phyloP scores from a whole-genome alignment of 2,888 invertebrate genomes.

The Onthophagus sagittarius region DNA sequence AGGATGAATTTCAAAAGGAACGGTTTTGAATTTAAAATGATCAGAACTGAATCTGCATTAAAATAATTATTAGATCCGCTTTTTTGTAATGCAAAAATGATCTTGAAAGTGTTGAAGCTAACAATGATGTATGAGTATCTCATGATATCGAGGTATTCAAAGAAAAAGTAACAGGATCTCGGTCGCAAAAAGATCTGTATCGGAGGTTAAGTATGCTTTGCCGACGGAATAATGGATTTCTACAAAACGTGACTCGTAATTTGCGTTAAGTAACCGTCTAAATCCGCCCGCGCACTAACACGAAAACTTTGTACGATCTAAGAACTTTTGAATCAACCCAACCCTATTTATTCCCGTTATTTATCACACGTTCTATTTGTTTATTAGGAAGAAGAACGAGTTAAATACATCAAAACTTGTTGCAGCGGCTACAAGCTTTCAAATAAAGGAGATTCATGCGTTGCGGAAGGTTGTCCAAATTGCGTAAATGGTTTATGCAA shows the following conservation, averaged over 20 bases:
- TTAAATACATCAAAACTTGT: constrained; percentile 65
- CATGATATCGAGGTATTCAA: background rate
- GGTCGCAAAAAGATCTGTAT: background rate
- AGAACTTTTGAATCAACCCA: background rate
- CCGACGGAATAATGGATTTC: background rate
- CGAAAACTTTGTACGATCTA: background rate
- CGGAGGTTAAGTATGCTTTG: background rate
- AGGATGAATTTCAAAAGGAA: background rate
- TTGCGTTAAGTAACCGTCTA: background rate
- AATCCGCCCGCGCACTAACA: background rate
- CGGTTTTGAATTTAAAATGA: no score
- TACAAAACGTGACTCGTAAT: background rate
- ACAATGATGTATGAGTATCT: background rate
- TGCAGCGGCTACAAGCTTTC: constrained; percentile 70
- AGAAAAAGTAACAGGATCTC: background rate
- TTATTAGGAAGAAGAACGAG: constrained; percentile 64
- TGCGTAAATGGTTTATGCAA: constrained; percentile 59
- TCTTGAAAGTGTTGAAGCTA: no score
- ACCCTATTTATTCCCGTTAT: background rate
- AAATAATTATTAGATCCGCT: no score
- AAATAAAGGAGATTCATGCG: constrained; percentile 42
- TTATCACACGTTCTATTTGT: background rate
- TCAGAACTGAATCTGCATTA: no score
- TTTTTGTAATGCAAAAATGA: no score
- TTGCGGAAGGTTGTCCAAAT: constrained; percentile 45